phyloP scores from a whole-genome alignment of 2,797 vertebrate genomes.

The Rachycentron canadum region DNA sequence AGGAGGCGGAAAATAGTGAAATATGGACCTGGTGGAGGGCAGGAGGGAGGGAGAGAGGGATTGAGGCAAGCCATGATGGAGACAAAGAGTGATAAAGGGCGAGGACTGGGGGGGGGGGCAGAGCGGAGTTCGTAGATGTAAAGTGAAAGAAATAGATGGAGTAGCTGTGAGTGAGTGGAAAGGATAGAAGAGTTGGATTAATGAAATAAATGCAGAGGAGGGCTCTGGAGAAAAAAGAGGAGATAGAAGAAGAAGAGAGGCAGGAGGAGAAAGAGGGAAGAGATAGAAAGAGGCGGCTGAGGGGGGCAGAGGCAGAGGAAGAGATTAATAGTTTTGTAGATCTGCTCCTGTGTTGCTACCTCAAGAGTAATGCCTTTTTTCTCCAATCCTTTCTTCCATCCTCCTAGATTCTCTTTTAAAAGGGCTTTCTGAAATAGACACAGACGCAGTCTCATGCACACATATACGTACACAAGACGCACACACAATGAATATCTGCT shows the following conservation, averaged over 20 bases:
- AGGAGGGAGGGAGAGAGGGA: conserved; percentile 37
- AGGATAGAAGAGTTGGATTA: conserved; percentile 76
- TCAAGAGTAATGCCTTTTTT: conserved; percentile 82
- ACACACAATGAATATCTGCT: conserved; percentile 74
- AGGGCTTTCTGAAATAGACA: conserved; percentile 68
- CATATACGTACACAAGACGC: conserved; percentile 39
- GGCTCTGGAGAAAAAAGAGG: conserved; percentile 72
- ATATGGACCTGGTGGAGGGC: conserved; percentile 48
- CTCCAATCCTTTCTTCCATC: conserved; percentile 76
- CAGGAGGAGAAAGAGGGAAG: conserved; percentile 59
- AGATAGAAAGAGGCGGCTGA: conserved; percentile 62
- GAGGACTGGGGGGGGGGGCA: conserved; percentile 31
- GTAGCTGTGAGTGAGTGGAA: conserved; percentile 61
- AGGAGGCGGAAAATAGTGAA: conserved; percentile 47
- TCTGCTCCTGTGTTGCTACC: conserved; percentile 79
- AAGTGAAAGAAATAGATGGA: conserved; percentile 77
- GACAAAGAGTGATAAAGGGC: conserved; percentile 71
- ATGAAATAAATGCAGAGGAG: conserved; percentile 80
- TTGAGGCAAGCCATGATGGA: conserved; percentile 64
- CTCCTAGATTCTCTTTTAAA: conserved; percentile 76
- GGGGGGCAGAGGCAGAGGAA: conserved; percentile 56
- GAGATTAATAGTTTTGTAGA: conserved; percentile 85
- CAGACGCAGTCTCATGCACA: conserved; percentile 17
- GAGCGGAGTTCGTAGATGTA: conserved; percentile 61
- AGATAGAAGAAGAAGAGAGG: conserved; percentile 66